Conservation (phyloP, 1,140 invertebrate species). For the Drosophila biarmipes region DNA sequence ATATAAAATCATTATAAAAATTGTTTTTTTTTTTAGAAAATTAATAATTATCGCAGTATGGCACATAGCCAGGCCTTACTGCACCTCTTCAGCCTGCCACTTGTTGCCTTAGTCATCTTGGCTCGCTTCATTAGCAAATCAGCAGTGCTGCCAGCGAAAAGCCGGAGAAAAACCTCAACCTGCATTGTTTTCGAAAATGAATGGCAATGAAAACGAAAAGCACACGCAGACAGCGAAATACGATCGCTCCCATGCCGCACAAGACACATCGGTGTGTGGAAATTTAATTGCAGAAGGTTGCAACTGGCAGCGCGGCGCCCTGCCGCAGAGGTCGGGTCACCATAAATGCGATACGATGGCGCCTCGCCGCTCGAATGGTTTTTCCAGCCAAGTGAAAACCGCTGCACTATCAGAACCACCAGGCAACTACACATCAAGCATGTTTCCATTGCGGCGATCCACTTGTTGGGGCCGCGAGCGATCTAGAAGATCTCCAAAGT, state of each 20-base stretch:
- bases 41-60: no score
- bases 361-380: slow-evolving; percentile 56
- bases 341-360: slow-evolving; percentile 53
- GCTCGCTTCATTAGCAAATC: slow-evolving; percentile 53
- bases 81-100: slow-evolving; percentile 1
- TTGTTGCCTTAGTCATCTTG: slow-evolving; percentile 35
- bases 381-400: slow-evolving; percentile 39
- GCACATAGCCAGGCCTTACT: not conserved
- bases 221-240: slow-evolving; percentile 37
- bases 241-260: slow-evolving; percentile 26
- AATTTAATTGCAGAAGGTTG: slow-evolving; percentile 77
- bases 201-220: slow-evolving; percentile 78
- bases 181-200: slow-evolving; percentile 75
- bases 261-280: slow-evolving; percentile 28
- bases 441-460: slow-evolving; percentile 62
- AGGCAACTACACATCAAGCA: slow-evolving; percentile 50
- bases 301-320: slow-evolving; percentile 32
- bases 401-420: slow-evolving; percentile 17
- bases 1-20: no score
- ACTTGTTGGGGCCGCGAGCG: slow-evolving; percentile 48
- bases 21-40: no score
- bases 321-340: slow-evolving; percentile 63
- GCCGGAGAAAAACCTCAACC: slow-evolving; percentile 60
- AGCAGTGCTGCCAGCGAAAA: slow-evolving; percentile 33
- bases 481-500: slow-evolving; percentile 35